Conservation (phyloP, 1,140 invertebrate species). For the Muscidifurax raptorellus region DNA sequence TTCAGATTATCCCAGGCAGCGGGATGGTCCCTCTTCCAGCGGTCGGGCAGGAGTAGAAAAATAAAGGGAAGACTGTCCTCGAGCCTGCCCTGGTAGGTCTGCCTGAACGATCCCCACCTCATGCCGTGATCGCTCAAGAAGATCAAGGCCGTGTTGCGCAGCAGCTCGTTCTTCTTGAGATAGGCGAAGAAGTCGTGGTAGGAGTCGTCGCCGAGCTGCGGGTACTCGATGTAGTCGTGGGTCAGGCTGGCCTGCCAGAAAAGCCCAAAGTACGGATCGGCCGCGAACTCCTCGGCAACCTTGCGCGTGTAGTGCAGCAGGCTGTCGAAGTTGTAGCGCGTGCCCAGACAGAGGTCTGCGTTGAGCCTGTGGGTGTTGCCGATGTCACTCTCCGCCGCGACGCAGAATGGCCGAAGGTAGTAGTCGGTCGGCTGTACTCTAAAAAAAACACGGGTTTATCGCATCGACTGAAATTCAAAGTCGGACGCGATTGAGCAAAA, state of each 20-base stretch:
- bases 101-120: constrained; percentile 79
- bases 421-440: constrained; percentile 77
- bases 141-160: constrained; percentile 78
- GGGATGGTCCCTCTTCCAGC: constrained; percentile 77
- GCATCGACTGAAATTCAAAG: no score
- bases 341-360: constrained; percentile 76
- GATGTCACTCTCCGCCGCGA: constrained; percentile 70
- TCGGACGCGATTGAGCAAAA: no score
- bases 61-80: constrained; percentile 84
- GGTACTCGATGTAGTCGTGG: constrained; percentile 75
- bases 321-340: constrained; percentile 70
- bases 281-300: constrained; percentile 75
- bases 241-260: constrained; percentile 76
- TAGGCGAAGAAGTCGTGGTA: constrained; percentile 67
- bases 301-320: constrained; percentile 72
- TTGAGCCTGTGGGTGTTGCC: constrained; percentile 75
- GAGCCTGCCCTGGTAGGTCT: constrained; percentile 80
- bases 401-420: constrained; percentile 76
- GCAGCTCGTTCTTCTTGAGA: constrained; percentile 57
- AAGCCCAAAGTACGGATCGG: constrained; percentile 73
- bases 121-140: constrained; percentile 86
- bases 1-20: constrained; percentile 74
- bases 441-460: no score
- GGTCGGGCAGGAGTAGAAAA: constrained; percentile 78
- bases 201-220: constrained; percentile 69